phyloP scores from a whole-genome alignment of 2,113 vertebrate genomes.

The Sprattus sprattus region DNA sequence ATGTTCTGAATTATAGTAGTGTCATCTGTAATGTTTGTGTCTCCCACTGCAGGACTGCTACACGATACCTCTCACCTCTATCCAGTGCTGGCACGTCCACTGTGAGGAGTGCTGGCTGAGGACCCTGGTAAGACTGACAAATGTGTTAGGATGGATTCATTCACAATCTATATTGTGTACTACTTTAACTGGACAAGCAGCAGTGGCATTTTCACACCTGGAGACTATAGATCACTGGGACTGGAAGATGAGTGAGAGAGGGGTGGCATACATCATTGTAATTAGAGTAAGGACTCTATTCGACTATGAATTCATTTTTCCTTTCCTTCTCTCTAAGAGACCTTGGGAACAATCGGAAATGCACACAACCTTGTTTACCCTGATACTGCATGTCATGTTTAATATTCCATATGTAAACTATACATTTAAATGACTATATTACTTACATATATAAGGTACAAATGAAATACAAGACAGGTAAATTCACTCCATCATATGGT shows the following conservation, averaged over 20 bases:
- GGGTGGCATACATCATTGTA: too few species aligned
- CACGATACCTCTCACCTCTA: conserved; percentile 75
- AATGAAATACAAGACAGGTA: too few species aligned
- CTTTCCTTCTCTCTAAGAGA: too few species aligned
- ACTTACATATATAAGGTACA: too few species aligned
- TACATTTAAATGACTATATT: too few species aligned
- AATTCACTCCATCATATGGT: not conserved
- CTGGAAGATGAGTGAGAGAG: too few species aligned
- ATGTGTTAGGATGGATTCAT: not conserved
- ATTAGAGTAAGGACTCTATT: too few species aligned
- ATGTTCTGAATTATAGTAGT: not conserved
- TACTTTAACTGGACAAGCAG: not conserved
- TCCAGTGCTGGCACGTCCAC: conserved; percentile 84
- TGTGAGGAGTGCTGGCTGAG: conserved; percentile 82
- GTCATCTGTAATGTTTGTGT: not conserved
- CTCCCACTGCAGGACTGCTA: conserved; percentile 70
- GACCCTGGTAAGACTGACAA: conserved; percentile 68
- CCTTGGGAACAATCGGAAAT: too few species aligned
- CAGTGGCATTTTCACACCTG: not conserved
- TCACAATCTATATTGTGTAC: not conserved
- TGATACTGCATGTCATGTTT: too few species aligned
- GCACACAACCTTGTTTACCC: too few species aligned
- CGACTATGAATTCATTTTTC: too few species aligned
- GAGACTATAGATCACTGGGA: not conserved
- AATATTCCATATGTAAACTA: too few species aligned